Conservation (phyloP, 1,140 invertebrate species). For the Diploscapter pachys region DNA sequence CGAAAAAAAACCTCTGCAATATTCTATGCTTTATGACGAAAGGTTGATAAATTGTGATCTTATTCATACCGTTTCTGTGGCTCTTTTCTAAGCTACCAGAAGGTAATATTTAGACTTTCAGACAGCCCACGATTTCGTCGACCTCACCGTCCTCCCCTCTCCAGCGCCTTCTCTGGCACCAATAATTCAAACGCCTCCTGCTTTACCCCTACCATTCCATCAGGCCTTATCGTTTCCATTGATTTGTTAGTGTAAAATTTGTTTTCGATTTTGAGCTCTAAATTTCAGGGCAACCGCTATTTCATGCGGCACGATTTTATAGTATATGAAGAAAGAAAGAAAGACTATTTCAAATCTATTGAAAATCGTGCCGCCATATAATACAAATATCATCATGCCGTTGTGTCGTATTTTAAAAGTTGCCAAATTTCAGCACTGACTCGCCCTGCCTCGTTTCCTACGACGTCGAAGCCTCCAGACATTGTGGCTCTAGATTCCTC, state of each 20-base stretch:
- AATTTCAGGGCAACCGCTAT: background rate
- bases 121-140: slow-evolving; percentile 29
- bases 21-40: too few relatives aligned
- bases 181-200: slow-evolving; percentile 12
- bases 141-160: slow-evolving; percentile 20
- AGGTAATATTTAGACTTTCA: background rate
- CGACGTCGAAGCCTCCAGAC: slow-evolving; percentile 1
- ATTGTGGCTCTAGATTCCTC: background rate
- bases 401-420: too few relatives aligned
- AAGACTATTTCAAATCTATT: too few relatives aligned
- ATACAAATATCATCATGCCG: too few relatives aligned
- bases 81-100: too few relatives aligned
- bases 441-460: background rate
- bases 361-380: too few relatives aligned
- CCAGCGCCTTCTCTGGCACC: slow-evolving; percentile 22
- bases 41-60: too few relatives aligned
- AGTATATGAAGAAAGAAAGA: too few relatives aligned
- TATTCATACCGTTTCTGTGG: too few relatives aligned
- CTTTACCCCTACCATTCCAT: slow-evolving; percentile 4
- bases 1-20: too few relatives aligned
- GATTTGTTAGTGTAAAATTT: background rate
- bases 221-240: background rate
- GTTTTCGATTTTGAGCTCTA: slow-evolving; percentile 6
- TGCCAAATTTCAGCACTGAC: too few relatives aligned
- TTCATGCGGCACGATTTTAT: too few relatives aligned